Base-by-base conservation (phyloP, 2,888 invertebrate genomes). In the Pristionchus arcanus region DNA sequence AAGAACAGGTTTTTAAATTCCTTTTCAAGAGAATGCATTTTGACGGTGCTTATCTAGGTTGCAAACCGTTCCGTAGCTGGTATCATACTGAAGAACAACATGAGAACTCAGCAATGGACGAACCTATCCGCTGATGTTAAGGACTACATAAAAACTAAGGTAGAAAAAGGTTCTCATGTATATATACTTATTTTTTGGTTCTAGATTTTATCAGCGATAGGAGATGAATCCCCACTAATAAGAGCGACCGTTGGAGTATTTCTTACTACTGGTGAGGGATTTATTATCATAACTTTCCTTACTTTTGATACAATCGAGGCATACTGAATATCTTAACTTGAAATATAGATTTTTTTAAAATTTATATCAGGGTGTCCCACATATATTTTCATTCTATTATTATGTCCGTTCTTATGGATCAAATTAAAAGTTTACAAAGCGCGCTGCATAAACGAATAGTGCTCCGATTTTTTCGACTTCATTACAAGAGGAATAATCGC, bases 51-150 rank as follows among this genome's bases (percentile, higher is more conserved):
- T 31, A n/a, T 90, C 91, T 74, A 98, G 96, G 98, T 98, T 96
- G 97, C 99, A 89, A 98, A 98, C 90, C 97, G 99, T 94, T 99
- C 99, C 49, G 96, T 99, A 89, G 98, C 98, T 96, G 99, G 99
- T 93, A 96, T 99, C 92, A 98, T 99, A 95, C 96, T 99, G 94
- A 99, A 99, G 96, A 99, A 99, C 96, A 99, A 99, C 96, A 97
- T 99, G 89, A 97, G 98, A 96, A 97, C 97, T 90, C 34, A 31
- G 34, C 97, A 98, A 95, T 98, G 97, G 96, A 97, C 97, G 95
- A 97, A 97, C 95, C 97, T 99, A 95, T 97, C 98, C 93, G 97
- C 97, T 4, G 98, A 98, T 96, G 92, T 95, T n/a, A 92, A 92
- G 74, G 90, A 97, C 95, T 99, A 98, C 95, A 98, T 99, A 92